Conservation (phyloP, 2,888 invertebrate genomes). For the Rhyacophila evoluta region DNA sequence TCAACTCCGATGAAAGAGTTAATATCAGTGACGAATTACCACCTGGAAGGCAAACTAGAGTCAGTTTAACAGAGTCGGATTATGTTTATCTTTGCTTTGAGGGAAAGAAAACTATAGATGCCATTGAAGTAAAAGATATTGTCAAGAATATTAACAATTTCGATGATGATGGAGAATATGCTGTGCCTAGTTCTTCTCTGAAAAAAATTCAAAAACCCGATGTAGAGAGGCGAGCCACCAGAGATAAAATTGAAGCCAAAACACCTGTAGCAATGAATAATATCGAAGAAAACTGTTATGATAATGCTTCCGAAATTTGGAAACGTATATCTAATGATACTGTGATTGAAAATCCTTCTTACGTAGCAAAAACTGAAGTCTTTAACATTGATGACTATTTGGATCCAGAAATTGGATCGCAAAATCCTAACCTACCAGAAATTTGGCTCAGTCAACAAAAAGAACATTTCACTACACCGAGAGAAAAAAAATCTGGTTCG, state of each 20-base stretch:
- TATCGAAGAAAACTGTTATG: conserved; percentile 36
- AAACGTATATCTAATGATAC: conserved; percentile 53
- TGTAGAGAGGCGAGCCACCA: conserved; percentile 36
- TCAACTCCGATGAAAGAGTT: neutral
- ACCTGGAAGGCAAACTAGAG: conserved; percentile 59
- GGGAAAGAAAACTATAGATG: conserved; percentile 50
- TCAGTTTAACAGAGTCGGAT: conserved; percentile 65
- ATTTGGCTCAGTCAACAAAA: conserved; percentile 80
- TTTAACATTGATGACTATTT: conserved; percentile 46
- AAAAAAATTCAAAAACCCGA: conserved; percentile 43
- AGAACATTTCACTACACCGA: conserved; percentile 76
- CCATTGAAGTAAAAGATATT: conserved; percentile 46
- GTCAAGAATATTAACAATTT: conserved; percentile 42
- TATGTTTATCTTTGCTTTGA: conserved; percentile 69
- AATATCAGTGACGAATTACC: too few species aligned
- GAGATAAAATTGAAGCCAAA: conserved; percentile 35
- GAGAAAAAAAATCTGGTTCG: conserved; percentile 80
- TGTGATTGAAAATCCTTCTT: conserved; percentile 51
- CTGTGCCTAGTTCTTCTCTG: conserved; percentile 43
- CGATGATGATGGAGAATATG: conserved; percentile 47
- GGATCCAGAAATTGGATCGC: conserved; percentile 59
- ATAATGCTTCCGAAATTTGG: conserved; percentile 51
- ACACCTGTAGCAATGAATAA: neutral
- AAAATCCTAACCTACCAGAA: conserved; percentile 75
- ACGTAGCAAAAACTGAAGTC: conserved; percentile 39